Base-by-base conservation (phyloP, 1,140 invertebrate genomes). In the Neodiprion lecontei region DNA sequence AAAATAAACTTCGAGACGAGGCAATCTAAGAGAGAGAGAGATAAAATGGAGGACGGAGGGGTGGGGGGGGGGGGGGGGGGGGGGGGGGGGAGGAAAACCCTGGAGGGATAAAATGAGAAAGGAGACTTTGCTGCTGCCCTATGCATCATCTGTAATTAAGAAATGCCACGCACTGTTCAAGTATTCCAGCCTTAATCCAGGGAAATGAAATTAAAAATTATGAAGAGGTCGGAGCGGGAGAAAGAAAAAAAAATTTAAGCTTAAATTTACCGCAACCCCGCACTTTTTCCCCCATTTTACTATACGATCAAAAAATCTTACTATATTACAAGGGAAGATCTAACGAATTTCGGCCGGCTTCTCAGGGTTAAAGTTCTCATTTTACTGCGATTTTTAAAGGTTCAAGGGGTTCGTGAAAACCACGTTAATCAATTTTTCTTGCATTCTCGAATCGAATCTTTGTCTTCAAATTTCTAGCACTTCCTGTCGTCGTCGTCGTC, bases 131-230 rank as follows among this genome's bases (percentile, higher is more conserved):
- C 28, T 5, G 28, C 53, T 7, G 11, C 61, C 72, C 72, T 78
- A 78, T 83, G 80, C 80, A 85, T 85, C 84, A 85, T 80, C 81
- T 78, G 80, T 85, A 85, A 85, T 84, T 83, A 85, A 85, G 81
- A 85, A 85, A 82, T 84, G 81, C 83, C 82, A 77, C 77, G 77
- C 79, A 69, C 53, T 78, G 79, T 81, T 85, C 80, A 82, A 84
- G 79, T 83, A 84, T 85, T 83, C 82, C 78, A 21, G 74, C 72
- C 79, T 80, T 83, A 84, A 85, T 84, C 83, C 80, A 75, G 77
- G 78, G 77, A 78, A 80, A 83, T 80, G 75, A 81, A 84, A 85
- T 85, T 85, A 84, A 84, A 85, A 82, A 80, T 82, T 79, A 82
- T 81, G 81, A 82, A 79, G 80, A 76, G 74, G 75, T 70, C 8